Percentiles rank a stretch among this genome's conserved stretches.
Evolutionary conservation across 2,888 invertebrate genomes (phyloP).

Genomic region (Nymphalis polychloros): DNA sequence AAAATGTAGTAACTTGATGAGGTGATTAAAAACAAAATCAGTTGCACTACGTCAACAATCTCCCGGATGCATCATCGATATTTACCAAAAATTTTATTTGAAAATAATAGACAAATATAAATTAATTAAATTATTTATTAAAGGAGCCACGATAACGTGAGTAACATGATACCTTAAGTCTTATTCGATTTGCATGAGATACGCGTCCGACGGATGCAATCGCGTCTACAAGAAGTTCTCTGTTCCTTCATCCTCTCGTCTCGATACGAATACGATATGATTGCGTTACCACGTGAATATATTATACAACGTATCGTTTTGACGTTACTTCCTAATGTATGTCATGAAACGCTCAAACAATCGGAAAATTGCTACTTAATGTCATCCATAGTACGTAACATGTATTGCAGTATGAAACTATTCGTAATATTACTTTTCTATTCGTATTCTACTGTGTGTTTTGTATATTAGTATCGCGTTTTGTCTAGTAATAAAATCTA

Average conservation of each 20-base stretch:
- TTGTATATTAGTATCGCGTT: too few species aligned
- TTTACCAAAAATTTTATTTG: neutral
- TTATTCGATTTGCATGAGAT: constrained; percentile 58
- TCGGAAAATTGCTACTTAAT: constrained; percentile 50
- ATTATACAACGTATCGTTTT: constrained; percentile 27
- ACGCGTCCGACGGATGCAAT: constrained; percentile 64
- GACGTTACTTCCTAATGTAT: constrained; percentile 26
- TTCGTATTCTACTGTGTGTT: neutral
- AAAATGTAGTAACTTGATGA: too few species aligned
- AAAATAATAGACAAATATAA: neutral
- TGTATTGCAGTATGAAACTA: constrained; percentile 23
- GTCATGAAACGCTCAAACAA: constrained; percentile 43
- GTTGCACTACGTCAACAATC: too few species aligned
- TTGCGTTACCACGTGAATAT: constrained; percentile 37
- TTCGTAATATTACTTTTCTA: constrained; percentile 11
- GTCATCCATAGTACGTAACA: constrained; percentile 26
- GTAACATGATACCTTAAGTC: constrained; percentile 59
- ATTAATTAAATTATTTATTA: constrained; percentile 2
- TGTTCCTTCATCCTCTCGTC: constrained; percentile 55
- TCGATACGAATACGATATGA: constrained; percentile 45
- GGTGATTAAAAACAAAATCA: too few species aligned
- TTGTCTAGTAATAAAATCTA: too few species aligned
- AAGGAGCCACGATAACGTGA: constrained; percentile 33
- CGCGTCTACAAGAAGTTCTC: constrained; percentile 59
- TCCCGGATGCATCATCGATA: too few species aligned